phyloP scores from a whole-genome alignment of 92 coral and sea anemone species.

The Anthopleura xanthogrammica region DNA sequence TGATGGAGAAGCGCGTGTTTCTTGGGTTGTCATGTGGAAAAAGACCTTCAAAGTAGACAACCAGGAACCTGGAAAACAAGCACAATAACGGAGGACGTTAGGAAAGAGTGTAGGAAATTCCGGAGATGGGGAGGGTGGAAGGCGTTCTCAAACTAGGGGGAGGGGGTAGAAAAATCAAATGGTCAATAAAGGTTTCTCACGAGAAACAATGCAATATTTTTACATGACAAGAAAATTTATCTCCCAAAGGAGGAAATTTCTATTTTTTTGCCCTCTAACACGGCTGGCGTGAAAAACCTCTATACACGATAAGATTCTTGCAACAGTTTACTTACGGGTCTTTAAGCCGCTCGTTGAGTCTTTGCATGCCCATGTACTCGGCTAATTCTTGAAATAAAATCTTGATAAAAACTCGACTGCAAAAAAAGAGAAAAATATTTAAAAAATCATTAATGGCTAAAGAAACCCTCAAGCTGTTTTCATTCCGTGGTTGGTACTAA shows the following conservation, averaged over 20 bases:
- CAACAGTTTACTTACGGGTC: conserved; percentile 80
- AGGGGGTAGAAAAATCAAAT: neutral
- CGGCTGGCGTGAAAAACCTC: too few species aligned
- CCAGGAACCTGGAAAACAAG: conserved; percentile 55
- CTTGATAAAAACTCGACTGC: conserved; percentile 93
- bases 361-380: conserved; percentile 95
- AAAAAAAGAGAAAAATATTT: neutral
- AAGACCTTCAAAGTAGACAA: conserved; percentile 91
- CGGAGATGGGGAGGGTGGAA: neutral
- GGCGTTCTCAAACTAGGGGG: neutral
- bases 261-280: too few species aligned
- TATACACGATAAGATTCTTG: neutral
- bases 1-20: conserved; percentile 96
- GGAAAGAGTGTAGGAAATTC: neutral
- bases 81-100: neutral
- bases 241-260: too few species aligned
- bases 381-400: conserved; percentile 95
- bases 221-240: too few species aligned
- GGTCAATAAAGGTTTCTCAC: too few species aligned
- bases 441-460: too few species aligned
- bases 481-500: neutral
- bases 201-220: neutral
- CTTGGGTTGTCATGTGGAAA: conserved; percentile 98
- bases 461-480: too few species aligned
- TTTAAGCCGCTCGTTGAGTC: conserved; percentile 87